These are phyloP conservation scores for Pammene fasciana DNA, from an alignment of 2,888 invertebrate species.

Conservation along the genomic window DNA sequence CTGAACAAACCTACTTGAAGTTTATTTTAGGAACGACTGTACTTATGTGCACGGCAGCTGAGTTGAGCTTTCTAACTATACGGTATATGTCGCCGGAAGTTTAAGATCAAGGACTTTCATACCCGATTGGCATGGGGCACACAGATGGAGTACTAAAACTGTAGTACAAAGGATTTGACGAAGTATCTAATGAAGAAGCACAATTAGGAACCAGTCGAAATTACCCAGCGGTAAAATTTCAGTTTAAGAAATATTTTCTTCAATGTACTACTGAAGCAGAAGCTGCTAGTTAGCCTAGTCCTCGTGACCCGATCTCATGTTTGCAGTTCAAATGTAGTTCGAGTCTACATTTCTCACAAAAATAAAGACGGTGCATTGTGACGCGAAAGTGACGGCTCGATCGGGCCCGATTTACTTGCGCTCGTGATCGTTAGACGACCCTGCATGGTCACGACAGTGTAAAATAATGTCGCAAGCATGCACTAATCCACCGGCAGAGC, in stretches of 20 bases:
- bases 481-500: conserved; percentile 59
- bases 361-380: conserved; percentile 61
- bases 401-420: conserved; percentile 55
- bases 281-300: too few relatives aligned
- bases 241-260: neutral
- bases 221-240: neutral
- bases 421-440: conserved; percentile 63
- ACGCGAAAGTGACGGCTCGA: conserved; percentile 63
- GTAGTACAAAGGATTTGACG: too few relatives aligned
- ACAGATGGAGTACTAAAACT: too few relatives aligned
- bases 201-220: too few relatives aligned
- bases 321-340: conserved; percentile 47
- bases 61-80: conserved; percentile 23
- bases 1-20: conserved; percentile 40
- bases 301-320: neutral
- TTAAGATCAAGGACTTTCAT: conserved; percentile 41
- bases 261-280: too few relatives aligned
- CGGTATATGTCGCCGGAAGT: conserved; percentile 32
- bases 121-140: neutral
- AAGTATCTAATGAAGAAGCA: too few relatives aligned
- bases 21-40: conserved; percentile 42
- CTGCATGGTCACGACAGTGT: conserved; percentile 74
- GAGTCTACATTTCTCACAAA: conserved; percentile 67
- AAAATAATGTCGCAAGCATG: conserved; percentile 69
- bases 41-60: conserved; percentile 4